Evolutionary conservation across 2,797 vertebrate species (phyloP).

Genomic region (Lycodopsis pacificus): DNA sequence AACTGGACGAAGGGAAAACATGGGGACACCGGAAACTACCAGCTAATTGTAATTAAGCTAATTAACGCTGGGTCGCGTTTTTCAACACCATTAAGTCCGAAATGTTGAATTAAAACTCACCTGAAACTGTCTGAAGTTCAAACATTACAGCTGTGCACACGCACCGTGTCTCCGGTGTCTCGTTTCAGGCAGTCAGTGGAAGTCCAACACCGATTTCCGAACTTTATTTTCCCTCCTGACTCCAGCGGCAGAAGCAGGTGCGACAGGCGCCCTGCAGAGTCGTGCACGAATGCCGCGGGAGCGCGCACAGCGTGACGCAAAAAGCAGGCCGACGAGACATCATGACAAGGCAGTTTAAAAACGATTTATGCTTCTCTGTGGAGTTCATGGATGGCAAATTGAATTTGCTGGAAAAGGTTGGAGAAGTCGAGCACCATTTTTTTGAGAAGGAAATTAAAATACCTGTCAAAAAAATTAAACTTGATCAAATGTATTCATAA

Average conservation of each 20-base stretch:
- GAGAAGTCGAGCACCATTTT: background rate
- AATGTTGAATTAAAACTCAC: conserved; percentile 33
- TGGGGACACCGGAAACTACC: background rate
- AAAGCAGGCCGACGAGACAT: background rate
- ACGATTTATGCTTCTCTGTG: background rate
- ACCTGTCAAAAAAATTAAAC: background rate
- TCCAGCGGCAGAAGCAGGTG: too few relatives aligned
- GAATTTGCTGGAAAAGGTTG: background rate
- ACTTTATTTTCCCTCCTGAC: background rate
- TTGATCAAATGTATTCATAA: background rate
- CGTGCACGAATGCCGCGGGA: background rate
- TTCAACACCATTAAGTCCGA: too few relatives aligned
- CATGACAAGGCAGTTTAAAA: background rate
- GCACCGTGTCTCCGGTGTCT: background rate
- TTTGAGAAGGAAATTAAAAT: background rate
- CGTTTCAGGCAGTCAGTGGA: background rate
- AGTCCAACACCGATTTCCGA: background rate
- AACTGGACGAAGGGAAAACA: background rate
- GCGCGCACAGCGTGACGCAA: background rate
- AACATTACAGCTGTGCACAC: background rate
- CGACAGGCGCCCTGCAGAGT: background rate
- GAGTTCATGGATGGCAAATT: background rate
- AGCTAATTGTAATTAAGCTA: background rate
- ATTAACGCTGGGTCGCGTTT: background rate
- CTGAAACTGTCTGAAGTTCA: background rate